These are phyloP conservation scores for Phthorimaea operculella DNA, from an alignment of 1,140 invertebrate species.

Conservation along the genomic window DNA sequence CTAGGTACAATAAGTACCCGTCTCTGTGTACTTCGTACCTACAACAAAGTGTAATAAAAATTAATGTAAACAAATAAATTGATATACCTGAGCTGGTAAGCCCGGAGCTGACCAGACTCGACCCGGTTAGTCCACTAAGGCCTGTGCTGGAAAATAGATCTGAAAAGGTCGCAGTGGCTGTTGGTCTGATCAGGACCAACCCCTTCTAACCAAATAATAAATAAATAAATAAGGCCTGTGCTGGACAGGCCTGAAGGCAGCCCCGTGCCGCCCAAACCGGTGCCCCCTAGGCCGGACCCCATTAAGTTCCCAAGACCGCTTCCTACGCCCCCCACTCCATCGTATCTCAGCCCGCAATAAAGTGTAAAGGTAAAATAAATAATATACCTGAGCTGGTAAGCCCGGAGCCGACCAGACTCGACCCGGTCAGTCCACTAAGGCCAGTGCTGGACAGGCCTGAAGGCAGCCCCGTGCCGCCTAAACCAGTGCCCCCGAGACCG, in stretches of 20 bases:
- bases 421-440: slow-evolving; percentile 49
- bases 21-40: no score
- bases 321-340: slow-evolving; percentile 50
- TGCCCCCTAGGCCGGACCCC: slow-evolving; percentile 35
- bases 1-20: no score
- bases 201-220: no score
- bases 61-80: no score
- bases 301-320: slow-evolving; percentile 41
- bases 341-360: no score
- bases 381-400: slow-evolving; percentile 50
- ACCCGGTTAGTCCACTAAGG: slow-evolving; percentile 49
- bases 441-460: slow-evolving; percentile 52
- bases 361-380: no score
- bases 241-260: slow-evolving; percentile 50
- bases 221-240: no score
- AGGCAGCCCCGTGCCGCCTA: slow-evolving; percentile 41
- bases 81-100: slow-evolving; percentile 50
- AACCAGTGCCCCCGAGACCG: slow-evolving; percentile 34
- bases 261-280: slow-evolving; percentile 37
- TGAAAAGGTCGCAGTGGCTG: no score
- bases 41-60: no score
- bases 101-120: slow-evolving; percentile 51
- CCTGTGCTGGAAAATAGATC: no score
- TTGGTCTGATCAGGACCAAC: no score
- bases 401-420: slow-evolving; percentile 51